Evolutionary conservation across 2,113 vertebrate genomes (phyloP).

Genomic region (Etia nguti): DNA sequence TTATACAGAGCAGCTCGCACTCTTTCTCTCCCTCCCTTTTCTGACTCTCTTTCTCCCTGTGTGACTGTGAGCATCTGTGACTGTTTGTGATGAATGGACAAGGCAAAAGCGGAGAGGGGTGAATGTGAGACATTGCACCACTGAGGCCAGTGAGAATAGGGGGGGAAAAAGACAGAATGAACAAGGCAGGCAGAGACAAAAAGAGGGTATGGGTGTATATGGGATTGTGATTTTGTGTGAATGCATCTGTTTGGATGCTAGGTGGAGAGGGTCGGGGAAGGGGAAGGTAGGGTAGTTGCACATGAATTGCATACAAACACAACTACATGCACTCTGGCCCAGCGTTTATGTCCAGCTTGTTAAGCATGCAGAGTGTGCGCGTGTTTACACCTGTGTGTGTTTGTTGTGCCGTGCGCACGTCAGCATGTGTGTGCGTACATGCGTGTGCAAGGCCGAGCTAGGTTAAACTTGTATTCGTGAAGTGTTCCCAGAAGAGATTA

Average conservation of each 20-base stretch:
- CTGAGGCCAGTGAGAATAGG: constrained; percentile 38
- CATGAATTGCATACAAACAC: constrained; percentile 58
- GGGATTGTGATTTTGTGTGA: neutral
- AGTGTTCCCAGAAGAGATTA: constrained; percentile 81
- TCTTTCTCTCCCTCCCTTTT: neutral
- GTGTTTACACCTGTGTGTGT: neutral
- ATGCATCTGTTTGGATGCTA: neutral
- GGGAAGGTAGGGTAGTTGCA: neutral
- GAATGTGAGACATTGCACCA: constrained; percentile 51
- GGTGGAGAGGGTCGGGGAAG: neutral
- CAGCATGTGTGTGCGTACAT: neutral
- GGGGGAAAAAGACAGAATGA: neutral
- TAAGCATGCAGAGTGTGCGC: constrained; percentile 26
- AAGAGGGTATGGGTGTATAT: neutral
- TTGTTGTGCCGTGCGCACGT: neutral
- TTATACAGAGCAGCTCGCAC: constrained; percentile 20
- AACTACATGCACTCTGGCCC: constrained; percentile 57
- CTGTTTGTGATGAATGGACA: constrained; percentile 60
- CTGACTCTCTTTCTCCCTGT: neutral
- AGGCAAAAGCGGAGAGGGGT: constrained; percentile 38
- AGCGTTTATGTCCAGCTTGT: constrained; percentile 56
- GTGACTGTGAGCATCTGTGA: constrained; percentile 35
- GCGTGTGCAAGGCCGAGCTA: constrained; percentile 69
- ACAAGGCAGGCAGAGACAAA: constrained; percentile 8
- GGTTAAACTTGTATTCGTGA: constrained; percentile 79